Base-by-base conservation (phyloP, 2,113 vertebrate species). In the Datnioides undecimradiatus region DNA sequence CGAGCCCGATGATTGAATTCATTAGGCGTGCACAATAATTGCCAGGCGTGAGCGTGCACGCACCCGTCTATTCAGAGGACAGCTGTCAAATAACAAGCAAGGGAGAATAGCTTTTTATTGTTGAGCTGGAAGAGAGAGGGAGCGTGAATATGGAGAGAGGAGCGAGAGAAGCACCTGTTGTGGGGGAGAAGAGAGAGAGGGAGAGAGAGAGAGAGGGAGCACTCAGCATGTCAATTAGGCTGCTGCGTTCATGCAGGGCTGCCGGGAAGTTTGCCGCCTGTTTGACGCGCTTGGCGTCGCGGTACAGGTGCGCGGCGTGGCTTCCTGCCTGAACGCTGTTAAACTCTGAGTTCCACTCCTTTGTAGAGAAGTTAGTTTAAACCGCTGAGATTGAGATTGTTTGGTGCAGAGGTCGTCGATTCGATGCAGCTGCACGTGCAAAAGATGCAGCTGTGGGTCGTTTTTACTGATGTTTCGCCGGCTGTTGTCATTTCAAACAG, bases 1-100 rank as follows among this genome's bases (percentile, higher is more conserved):
- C 41, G 91, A 93, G 88, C 90, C 87, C 64, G 65, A 82, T 92
- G 91, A 93, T 91, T 92, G 91, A 89, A 92, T 93, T 93, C 91
- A 93, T 91, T 91, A 92, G 85, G 78, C 91, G 88, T 90, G 91
- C 85, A 75, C 91, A 87, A 80, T 93, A 93, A 93, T 93, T 93
- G 90, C 82, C 83, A 68, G 70, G 76, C 87, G 76, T 48, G 80
- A 86, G 82, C 80, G 86, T 74, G 92, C 88, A 77, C 82, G 67
- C 82, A 66, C 40, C 77, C 87, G 21, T 88, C 90, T 88, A 92
- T 93, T 93, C 91, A 93, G 80, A 86, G 82, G 90, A 92, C 93
- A 93, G 91, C 91, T 93, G 93, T 93, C 93, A 90, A 89, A 90
- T 92, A 92, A 91, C 83, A 84, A 92, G 87, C 84, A 16, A 19